Percentiles rank a stretch among this genome's conserved stretches.
Evolutionary conservation across 2,113 vertebrate species (phyloP).

Genomic region (Passer montanus): DNA sequence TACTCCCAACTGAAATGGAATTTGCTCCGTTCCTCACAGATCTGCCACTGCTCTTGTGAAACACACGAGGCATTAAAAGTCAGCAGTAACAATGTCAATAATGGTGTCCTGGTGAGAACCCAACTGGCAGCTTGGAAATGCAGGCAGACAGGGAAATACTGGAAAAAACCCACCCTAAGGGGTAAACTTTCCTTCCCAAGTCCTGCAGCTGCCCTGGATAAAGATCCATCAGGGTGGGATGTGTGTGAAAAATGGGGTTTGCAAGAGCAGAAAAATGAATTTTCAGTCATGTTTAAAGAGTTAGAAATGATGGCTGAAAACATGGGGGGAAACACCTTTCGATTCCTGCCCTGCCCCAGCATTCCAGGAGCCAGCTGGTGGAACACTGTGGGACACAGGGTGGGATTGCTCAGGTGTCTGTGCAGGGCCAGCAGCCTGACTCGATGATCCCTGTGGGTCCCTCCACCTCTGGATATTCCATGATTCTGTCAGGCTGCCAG

Average conservation of each 20-base stretch:
- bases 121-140: not conserved
- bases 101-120: not conserved
- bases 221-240: not conserved
- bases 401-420: not conserved
- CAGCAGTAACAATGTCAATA: not conserved
- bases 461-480: not conserved
- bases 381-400: not conserved
- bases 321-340: rapidly evolving
- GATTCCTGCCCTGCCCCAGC: not conserved
- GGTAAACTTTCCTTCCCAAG: not conserved
- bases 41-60: not conserved
- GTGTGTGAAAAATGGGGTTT: not conserved
- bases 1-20: not conserved
- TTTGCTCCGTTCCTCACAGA: not conserved
- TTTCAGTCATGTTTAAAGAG: not conserved
- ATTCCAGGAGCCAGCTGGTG: not conserved
- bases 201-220: not conserved
- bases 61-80: not conserved
- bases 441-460: not conserved
- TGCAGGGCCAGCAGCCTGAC: not conserved
- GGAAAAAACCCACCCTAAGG: not conserved
- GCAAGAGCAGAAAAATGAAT: not conserved
- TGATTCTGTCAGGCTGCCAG: not conserved
- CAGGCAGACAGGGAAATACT: not conserved
- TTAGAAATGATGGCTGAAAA: not conserved